Evolutionary conservation across 2,888 invertebrate genomes (phyloP).

Genomic region (Platycnemis pennipes): DNA sequence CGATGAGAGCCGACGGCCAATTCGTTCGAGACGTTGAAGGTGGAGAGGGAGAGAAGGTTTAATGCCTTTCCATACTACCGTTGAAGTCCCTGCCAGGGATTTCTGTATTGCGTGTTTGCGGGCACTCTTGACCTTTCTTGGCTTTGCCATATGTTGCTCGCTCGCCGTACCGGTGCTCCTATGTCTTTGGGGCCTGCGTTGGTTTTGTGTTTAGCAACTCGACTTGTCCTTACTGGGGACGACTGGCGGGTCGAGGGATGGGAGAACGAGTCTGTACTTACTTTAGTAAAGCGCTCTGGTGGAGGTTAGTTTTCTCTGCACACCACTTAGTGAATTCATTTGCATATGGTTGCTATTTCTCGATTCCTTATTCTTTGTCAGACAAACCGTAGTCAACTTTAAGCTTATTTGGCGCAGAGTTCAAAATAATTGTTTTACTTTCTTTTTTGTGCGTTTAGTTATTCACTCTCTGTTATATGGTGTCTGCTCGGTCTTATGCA

Average conservation of each 20-base stretch:
- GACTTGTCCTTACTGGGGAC: conserved; percentile 13
- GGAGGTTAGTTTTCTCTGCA: not conserved
- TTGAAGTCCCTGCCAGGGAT: conserved; percentile 38
- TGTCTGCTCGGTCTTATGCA: no score
- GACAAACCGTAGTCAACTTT: not conserved
- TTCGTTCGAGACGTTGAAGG: not conserved
- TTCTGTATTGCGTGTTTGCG: conserved; percentile 28
- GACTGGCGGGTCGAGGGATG: not conserved
- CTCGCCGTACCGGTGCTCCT: not conserved
- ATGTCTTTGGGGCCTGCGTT: not conserved
- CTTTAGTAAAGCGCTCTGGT: not conserved
- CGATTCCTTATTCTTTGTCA: not conserved
- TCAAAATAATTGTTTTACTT: no score
- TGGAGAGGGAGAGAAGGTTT: not conserved
- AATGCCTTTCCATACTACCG: conserved; percentile 23
- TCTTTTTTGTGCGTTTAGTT: no score
- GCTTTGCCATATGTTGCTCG: not conserved
- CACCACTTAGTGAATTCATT: not conserved
- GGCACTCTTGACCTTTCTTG: conserved; percentile 48
- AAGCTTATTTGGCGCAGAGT: not conserved
- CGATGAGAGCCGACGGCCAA: conserved; percentile 1
- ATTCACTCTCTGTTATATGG: no score
- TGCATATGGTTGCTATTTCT: not conserved
- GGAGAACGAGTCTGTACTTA: not conserved
- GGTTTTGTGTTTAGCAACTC: conserved; percentile 25